These are phyloP conservation scores for Drosophila neotestacea DNA, from an alignment of 2,888 invertebrate species.

Conservation along the genomic window DNA sequence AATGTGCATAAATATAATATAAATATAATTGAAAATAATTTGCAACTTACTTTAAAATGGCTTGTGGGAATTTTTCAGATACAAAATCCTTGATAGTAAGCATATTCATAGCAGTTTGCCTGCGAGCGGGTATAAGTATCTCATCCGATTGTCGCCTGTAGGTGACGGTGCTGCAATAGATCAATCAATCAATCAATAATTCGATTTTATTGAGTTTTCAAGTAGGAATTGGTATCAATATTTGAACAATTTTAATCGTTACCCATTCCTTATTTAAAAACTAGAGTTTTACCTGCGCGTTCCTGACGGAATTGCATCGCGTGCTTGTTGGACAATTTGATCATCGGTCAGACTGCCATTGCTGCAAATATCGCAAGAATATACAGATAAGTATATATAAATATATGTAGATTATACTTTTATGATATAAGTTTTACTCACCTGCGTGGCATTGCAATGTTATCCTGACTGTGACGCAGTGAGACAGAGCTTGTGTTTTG, in stretches of 20 bases:
- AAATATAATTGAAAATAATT: background rate
- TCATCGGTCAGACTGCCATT: background rate
- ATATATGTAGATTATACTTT: no score
- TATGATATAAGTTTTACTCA: background rate
- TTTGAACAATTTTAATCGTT: no score
- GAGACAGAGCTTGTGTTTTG: background rate
- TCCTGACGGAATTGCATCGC: background rate
- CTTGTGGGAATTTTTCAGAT: conserved; percentile 68
- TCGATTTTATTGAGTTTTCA: no score
- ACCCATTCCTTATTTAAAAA: no score
- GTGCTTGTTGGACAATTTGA: background rate
- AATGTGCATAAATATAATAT: background rate
- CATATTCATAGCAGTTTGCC: background rate
- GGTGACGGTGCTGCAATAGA: background rate
- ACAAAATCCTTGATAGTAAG: conserved; percentile 76
- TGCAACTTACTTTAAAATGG: conserved; percentile 77
- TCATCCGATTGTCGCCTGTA: background rate
- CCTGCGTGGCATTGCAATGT: background rate
- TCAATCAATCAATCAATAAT: background rate
- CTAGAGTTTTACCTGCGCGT: no score
- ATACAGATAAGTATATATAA: no score
- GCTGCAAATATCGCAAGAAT: background rate
- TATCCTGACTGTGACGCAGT: conserved; percentile 5
- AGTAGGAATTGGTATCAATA: no score
- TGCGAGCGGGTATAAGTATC: background rate